These are phyloP conservation scores for Pyralis farinalis DNA, from an alignment of 2,888 invertebrate species.

Conservation along the genomic window DNA sequence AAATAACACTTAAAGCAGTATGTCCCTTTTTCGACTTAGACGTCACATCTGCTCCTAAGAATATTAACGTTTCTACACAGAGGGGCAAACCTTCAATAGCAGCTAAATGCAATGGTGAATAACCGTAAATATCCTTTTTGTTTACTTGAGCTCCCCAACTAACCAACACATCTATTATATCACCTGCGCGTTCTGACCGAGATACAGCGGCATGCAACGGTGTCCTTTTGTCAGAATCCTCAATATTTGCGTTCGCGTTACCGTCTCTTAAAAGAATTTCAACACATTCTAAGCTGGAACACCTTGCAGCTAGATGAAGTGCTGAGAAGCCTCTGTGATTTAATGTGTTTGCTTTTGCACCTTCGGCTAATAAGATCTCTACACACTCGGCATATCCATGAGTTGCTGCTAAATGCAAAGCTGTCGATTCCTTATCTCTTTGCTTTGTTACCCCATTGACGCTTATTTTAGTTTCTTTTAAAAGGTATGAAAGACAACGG, in stretches of 20 bases:
- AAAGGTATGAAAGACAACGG: constrained; percentile 86
- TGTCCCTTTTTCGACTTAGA: constrained; percentile 93
- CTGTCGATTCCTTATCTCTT: constrained; percentile 88
- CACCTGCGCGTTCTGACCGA: constrained; percentile 88
- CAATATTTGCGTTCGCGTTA: constrained; percentile 88
- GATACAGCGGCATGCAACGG: constrained; percentile 91
- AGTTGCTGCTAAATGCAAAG: constrained; percentile 92
- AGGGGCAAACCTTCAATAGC: constrained; percentile 91
- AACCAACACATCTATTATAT: constrained; percentile 88
- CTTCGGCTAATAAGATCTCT: constrained; percentile 86
- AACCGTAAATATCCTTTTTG: constrained; percentile 91
- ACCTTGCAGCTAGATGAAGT: constrained; percentile 91
- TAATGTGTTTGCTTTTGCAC: constrained; percentile 87
- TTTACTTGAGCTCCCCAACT: constrained; percentile 91
- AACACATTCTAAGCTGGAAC: constrained; percentile 90
- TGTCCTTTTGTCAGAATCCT: constrained; percentile 90
- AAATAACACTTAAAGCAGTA: constrained; percentile 91
- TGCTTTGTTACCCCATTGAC: constrained; percentile 86
- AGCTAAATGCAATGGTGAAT: constrained; percentile 91
- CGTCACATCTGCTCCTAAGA: constrained; percentile 92
- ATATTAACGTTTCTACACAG: constrained; percentile 91
- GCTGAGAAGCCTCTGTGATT: constrained; percentile 92
- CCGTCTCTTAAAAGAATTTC: constrained; percentile 88
- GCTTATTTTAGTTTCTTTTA: constrained; percentile 87
- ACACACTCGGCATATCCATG: constrained; percentile 92